Evolutionary conservation across 2,888 invertebrate species (phyloP), one percentile per base, ranked within the genome.

Genomic region (Ennomos fuscantarius): DNA sequence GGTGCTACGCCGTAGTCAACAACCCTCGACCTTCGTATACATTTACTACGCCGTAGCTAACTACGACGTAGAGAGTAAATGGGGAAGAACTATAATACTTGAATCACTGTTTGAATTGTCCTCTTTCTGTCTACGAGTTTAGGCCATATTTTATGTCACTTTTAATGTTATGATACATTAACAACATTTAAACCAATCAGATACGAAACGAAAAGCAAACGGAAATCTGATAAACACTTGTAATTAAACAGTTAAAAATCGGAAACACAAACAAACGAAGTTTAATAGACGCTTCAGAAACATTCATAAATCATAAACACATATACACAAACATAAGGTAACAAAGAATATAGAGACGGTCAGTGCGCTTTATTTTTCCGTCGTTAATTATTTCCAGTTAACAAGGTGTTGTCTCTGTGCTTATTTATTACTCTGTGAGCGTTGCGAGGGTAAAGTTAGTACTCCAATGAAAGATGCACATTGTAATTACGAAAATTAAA

Each of bases 301-400:
- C 65, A 60, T 70, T 3, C 72, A 77, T 69, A 68, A 69, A 57
- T 54, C 53, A 57, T 62, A 61, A 59, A 11, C 44, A 56, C 59
- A 59, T 63, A 50, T 56, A 64, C 58, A 68, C 63, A 55, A 65
- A 59, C 62, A 57, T 67, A 52, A 68, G 62, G 43, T 44, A 46
- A 24, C 24, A 24, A 8, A 32, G 44, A 65, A 66, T 67, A 71
- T 67, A 63, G 62, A 63, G 60, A 45, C 63, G 70, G 63, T 70
- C 74, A 72, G 55, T 66, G 61, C 61, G 81, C 72, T 79, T 83
- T 87, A 86, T 89, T 89, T 88, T 87, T 86, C 86, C 77, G 69
- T 81, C 83, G 87, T 89, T 91, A 89, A 91, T 91, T 91, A 91
- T 88, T 87, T 84, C 81, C 82, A 84, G 88, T 86, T 91, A 91